Evolutionary conservation across 2,888 invertebrate species (phyloP).

Genomic region (Azorinus chamasolen): DNA sequence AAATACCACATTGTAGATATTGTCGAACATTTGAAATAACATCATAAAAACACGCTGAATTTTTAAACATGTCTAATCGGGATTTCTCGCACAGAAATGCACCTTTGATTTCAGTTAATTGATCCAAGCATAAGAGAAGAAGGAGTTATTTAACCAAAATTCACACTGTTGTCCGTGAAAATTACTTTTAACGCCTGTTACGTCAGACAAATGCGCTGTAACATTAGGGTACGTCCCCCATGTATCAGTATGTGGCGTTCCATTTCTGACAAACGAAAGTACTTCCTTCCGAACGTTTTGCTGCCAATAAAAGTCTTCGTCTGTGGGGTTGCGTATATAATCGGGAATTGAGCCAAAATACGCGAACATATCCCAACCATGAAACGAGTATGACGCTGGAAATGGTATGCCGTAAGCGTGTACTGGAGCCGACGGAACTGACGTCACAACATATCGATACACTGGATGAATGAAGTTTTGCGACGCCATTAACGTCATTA

Average conservation of each 20-base stretch:
- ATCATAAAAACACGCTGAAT: too few species aligned
- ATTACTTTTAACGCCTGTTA: slow-evolving; percentile 49
- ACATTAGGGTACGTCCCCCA: slow-evolving; percentile 72
- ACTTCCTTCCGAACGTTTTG: slow-evolving; percentile 72
- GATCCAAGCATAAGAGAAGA: slow-evolving; percentile 79
- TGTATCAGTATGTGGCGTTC: slow-evolving; percentile 50
- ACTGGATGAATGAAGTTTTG: slow-evolving; percentile 66
- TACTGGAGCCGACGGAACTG: slow-evolving; percentile 71
- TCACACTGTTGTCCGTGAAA: slow-evolving; percentile 73
- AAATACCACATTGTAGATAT: too few species aligned
- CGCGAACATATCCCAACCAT: slow-evolving; percentile 77
- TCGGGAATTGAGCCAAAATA: slow-evolving; percentile 72
- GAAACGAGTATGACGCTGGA: slow-evolving; percentile 72
- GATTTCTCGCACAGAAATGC: too few species aligned
- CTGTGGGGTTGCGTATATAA: slow-evolving; percentile 59
- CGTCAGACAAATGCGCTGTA: slow-evolving; percentile 65
- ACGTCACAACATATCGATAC: slow-evolving; percentile 76
- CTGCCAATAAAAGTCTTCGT: slow-evolving; percentile 67
- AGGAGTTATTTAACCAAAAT: slow-evolving; percentile 74
- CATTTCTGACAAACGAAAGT: slow-evolving; percentile 70
- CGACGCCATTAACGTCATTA: slow-evolving; percentile 64
- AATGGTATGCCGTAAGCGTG: slow-evolving; percentile 55
- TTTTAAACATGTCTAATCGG: too few species aligned
- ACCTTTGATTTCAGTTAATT: slow-evolving; percentile 61
- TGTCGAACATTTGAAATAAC: too few species aligned